These are phyloP conservation scores for Sphaerophoria rueppellii DNA, from an alignment of 2,888 invertebrate genomes.

Conservation along the genomic window DNA sequence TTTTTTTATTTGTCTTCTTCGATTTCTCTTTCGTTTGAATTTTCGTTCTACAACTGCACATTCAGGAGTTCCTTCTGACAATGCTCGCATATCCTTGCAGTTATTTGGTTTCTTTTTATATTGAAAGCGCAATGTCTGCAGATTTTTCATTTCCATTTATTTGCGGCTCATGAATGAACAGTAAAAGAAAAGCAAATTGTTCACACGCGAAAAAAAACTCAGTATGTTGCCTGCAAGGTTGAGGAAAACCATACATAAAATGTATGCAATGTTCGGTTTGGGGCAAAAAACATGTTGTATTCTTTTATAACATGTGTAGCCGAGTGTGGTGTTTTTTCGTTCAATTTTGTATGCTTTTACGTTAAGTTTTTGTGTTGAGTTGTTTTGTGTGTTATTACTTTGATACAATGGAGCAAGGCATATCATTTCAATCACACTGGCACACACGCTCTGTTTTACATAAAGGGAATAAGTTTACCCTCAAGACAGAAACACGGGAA, in stretches of 20 bases:
- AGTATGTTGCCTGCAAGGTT: not conserved
- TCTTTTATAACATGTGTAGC: slow-evolving; percentile 41
- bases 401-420: too few species aligned
- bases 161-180: slow-evolving; percentile 23
- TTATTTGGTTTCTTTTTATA: slow-evolving; percentile 10
- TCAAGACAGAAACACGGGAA: slow-evolving; percentile 42
- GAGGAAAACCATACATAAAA: slow-evolving; percentile 2
- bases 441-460: too few species aligned
- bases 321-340: not conserved
- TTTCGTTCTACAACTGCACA: slow-evolving; percentile 28
- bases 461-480: not conserved
- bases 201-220: slow-evolving; percentile 41
- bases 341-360: too few species aligned
- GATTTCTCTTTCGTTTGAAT: slow-evolving; percentile 15
- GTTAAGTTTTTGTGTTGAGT: too few species aligned
- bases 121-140: slow-evolving; percentile 57
- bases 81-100: slow-evolving; percentile 31
- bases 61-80: slow-evolving; percentile 33
- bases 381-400: too few species aligned
- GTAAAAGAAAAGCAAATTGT: not conserved
- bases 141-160: slow-evolving; percentile 58
- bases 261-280: not conserved
- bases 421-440: too few species aligned
- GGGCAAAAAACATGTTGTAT: slow-evolving; percentile 45
- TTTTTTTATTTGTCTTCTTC: slow-evolving; percentile 1